These are phyloP conservation scores for Rhea americana DNA, from an alignment of 2,113 vertebrate species.

Conservation along the genomic window DNA sequence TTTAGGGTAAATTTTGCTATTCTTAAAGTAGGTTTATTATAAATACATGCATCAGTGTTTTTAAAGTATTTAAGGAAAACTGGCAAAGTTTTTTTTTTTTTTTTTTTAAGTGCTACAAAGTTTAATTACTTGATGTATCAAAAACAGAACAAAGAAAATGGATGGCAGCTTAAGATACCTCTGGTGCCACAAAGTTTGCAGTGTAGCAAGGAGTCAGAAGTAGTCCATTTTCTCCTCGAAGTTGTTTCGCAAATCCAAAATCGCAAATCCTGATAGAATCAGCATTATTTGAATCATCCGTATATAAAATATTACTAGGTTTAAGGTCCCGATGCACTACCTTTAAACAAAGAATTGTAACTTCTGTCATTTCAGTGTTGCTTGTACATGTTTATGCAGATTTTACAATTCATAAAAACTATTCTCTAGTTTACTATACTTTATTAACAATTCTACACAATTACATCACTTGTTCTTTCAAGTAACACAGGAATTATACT, in stretches of 20 bases:
- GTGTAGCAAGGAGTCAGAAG: conserved; percentile 97
- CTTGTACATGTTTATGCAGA: no score
- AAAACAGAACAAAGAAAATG: background rate
- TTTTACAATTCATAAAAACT: background rate
- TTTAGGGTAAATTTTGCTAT: background rate
- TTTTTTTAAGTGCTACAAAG: background rate
- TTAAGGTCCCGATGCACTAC: conserved; percentile 98
- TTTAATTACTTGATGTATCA: background rate
- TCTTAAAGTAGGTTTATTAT: conserved; percentile 1
- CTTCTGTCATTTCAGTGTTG: background rate
- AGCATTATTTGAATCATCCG: conserved; percentile 93
- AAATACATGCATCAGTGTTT: background rate
- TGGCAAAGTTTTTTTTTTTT: background rate
- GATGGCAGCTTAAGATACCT: conserved; percentile 77
- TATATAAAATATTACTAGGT: conserved; percentile 98
- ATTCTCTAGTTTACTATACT: background rate
- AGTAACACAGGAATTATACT: background rate
- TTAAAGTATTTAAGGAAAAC: background rate
- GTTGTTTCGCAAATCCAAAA: conserved; percentile 97
- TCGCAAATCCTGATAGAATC: conserved; percentile 98
- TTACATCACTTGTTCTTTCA: background rate
- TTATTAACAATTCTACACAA: background rate
- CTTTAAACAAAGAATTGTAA: conserved; percentile 69
- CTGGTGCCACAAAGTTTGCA: conserved; percentile 97
- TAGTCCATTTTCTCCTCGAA: conserved; percentile 92